Conservation (phyloP, 2,888 invertebrate species). For the Beris chalybata region DNA sequence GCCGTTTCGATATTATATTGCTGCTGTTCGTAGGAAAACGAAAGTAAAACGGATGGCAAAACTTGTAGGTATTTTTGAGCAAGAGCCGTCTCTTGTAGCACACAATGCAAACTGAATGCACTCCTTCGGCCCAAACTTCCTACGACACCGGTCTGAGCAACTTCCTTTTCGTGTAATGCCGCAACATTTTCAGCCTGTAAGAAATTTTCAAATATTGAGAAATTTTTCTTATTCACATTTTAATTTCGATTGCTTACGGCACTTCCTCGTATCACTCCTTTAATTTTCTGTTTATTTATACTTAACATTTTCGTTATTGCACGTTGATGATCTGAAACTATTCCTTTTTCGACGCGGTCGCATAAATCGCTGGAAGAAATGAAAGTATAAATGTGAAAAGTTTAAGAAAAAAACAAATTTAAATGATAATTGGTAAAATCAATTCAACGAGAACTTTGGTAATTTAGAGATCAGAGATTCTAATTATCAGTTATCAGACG, state of each 20-base stretch:
- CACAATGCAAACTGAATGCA: constrained; percentile 64
- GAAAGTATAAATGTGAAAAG: background rate
- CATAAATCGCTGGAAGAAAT: constrained; percentile 56
- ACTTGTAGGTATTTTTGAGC: constrained; percentile 65
- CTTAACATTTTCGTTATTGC: constrained; percentile 65
- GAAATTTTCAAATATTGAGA: constrained; percentile 1
- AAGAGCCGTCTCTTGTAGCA: constrained; percentile 65
- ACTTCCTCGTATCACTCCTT: constrained; percentile 64
- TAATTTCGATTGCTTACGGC: constrained; percentile 56
- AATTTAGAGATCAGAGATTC: too few species aligned
- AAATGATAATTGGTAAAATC: too few species aligned
- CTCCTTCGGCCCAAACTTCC: constrained; percentile 64
- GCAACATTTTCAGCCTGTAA: constrained; percentile 63
- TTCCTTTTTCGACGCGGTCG: constrained; percentile 64
- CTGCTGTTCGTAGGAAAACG: constrained; percentile 57
- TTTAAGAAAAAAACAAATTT: background rate
- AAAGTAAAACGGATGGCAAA: constrained; percentile 61
- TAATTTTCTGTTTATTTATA: constrained; percentile 65
- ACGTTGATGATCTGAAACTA: constrained; percentile 64
- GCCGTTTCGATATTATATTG: constrained; percentile 39
- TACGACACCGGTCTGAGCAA: constrained; percentile 65
- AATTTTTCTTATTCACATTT: too few species aligned
- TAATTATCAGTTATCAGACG: too few species aligned
- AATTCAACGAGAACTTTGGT: too few species aligned
- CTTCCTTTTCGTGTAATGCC: constrained; percentile 63